Conservation (phyloP, 2,888 invertebrate genomes). For the Carpatolechia fugitivella region DNA sequence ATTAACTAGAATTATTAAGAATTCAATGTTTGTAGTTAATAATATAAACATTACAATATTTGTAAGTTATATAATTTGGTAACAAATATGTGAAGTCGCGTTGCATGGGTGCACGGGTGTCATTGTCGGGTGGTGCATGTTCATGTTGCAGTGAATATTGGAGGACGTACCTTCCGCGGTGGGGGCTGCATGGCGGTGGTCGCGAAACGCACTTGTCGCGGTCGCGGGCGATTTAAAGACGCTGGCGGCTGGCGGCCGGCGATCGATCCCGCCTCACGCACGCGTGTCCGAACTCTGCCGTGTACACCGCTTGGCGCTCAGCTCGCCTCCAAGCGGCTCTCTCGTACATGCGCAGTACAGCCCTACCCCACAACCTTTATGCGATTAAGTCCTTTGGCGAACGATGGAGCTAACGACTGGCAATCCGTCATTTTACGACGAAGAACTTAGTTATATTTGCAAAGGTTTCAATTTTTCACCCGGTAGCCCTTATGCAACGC, state of each 20-base stretch:
- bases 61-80: slow-evolving; percentile 30
- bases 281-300: slow-evolving; percentile 39
- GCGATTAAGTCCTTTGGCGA: too few species aligned
- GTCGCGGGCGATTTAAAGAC: background rate
- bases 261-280: slow-evolving; percentile 40
- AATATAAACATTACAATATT: slow-evolving; percentile 22
- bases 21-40: background rate
- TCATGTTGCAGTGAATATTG: background rate
- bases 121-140: background rate
- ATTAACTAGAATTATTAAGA: background rate
- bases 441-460: too few species aligned
- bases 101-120: background rate
- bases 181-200: slow-evolving; percentile 85
- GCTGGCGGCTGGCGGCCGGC: background rate
- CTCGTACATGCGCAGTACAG: slow-evolving; percentile 37
- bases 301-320: slow-evolving; percentile 22
- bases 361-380: background rate
- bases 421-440: too few species aligned
- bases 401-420: too few species aligned
- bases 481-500: too few species aligned
- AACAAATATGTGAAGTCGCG: slow-evolving; percentile 7
- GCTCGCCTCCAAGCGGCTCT: background rate
- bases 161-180: slow-evolving; percentile 86
- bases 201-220: slow-evolving; percentile 6
- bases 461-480: too few species aligned